Percentiles rank a stretch among this genome's conserved stretches.
phyloP scores from a whole-genome alignment of 2,888 invertebrate genomes.

The Pomacea canaliculata region DNA sequence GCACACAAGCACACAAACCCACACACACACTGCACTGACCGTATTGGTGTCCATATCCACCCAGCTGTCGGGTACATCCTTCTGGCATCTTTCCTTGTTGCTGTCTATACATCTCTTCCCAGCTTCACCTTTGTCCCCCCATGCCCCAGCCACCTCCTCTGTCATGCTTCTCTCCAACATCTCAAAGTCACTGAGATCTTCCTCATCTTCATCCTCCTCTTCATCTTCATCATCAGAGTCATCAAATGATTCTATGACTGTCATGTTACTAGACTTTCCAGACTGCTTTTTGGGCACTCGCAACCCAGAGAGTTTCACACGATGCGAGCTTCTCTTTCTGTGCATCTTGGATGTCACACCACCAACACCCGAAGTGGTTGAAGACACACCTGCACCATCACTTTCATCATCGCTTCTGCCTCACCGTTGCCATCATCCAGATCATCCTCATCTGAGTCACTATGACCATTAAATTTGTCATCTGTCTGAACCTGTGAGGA shows the following conservation, averaged over 20 bases:
- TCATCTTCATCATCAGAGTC: conserved; percentile 4
- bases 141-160: background rate
- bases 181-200: conserved; percentile 8
- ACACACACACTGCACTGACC: conserved; percentile 27
- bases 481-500: background rate
- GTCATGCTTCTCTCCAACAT: background rate
- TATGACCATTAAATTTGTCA: conserved; percentile 3
- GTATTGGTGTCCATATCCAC: conserved; percentile 45
- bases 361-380: too few relatives aligned
- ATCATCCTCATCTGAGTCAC: conserved; percentile 1
- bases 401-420: background rate
- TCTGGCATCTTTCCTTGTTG: conserved; percentile 23
- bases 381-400: background rate
- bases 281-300: too few relatives aligned
- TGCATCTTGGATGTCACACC: too few relatives aligned
- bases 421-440: background rate
- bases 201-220: conserved; percentile 20
- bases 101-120: background rate
- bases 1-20: too few relatives aligned
- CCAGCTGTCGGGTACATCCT: conserved; percentile 52
- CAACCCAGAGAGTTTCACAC: too few relatives aligned
- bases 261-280: too few relatives aligned
- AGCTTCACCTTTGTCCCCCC: background rate
- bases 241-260: background rate
- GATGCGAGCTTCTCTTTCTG: too few relatives aligned